phyloP scores from a whole-genome alignment of 2,113 vertebrate genomes.

The Cochlearius cochlearius region DNA sequence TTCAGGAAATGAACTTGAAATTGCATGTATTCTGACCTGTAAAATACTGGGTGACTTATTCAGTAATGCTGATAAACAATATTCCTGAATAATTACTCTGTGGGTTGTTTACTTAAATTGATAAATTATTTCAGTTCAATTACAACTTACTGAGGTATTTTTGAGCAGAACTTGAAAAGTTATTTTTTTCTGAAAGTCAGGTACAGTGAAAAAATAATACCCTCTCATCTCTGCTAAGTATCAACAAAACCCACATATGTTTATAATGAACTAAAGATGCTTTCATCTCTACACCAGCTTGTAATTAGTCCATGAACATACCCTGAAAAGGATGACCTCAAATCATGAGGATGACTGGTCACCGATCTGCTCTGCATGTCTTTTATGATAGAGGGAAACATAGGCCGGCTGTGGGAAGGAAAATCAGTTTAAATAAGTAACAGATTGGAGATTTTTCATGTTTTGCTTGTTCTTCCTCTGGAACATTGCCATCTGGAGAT shows the following conservation, averaged over 20 bases:
- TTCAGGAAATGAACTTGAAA: neutral
- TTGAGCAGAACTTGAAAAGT: neutral
- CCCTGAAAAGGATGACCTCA: neutral
- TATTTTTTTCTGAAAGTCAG: neutral
- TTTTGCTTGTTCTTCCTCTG: neutral
- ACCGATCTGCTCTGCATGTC: neutral
- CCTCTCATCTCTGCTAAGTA: neutral
- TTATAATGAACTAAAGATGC: neutral
- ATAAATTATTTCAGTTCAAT: neutral
- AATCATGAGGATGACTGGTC: neutral
- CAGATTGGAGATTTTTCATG: fast-evolving
- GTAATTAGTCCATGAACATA: neutral
- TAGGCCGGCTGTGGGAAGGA: neutral
- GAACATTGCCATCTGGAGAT: neutral
- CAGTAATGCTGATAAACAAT: neutral
- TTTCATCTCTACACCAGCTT: neutral
- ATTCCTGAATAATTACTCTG: neutral
- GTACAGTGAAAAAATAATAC: neutral
- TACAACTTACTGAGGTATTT: neutral
- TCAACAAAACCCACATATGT: neutral
- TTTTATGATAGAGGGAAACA: neutral
- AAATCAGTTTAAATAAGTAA: neutral
- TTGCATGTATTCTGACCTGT: neutral
- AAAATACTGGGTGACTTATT: neutral
- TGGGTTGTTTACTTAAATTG: neutral